Evolutionary conservation across 2,888 invertebrate species (phyloP), one percentile per base, ranked within the genome.

Genomic region (Buathra laborator): DNA sequence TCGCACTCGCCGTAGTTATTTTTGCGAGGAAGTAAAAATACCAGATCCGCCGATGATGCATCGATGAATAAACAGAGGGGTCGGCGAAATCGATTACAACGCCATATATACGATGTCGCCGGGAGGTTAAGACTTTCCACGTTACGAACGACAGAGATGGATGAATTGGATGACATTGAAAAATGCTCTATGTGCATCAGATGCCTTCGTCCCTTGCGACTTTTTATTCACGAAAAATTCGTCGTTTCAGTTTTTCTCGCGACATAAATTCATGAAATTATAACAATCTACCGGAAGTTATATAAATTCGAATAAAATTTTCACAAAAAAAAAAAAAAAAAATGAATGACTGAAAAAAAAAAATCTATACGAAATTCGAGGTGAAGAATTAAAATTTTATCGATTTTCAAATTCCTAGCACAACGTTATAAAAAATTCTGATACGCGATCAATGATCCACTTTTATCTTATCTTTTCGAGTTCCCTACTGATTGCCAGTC

Each of bases 61-160:
- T 76, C 76, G 66, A 67, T 76, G 76, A 66, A 76, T 67, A 76
- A 76, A 76, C 66, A 67, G 37, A 66, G 51, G 53, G 51, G 43
- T 53, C 46, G 43, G n/a, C 24, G 66, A 53, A 67, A 76, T 76
- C 66, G 66, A 62, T 76, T 67, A 67, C 32, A 53, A 51, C 43
- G 14, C 66, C 6, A 43, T 53, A 66, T 76, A 37, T 66, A 37
- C 53, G 53, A 37, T 53, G 53, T 53, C 46, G 66, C 51, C 5
- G 51, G 3, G 7, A 3, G 66, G 24, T 10, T 29, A n/a, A 44
- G 48, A 51, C 64, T 76, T 64, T 43, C 51, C 66, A 64, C 51
- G 51, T 51, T n/a, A 16, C 19, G 14, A 14, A 3, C 16, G 43
- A 19, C 24, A 16, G 56, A 56, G 1, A 16, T 24, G n/a, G 37